Evolutionary conservation across 1,140 invertebrate species (phyloP), one percentile per base, ranked within the genome.

Genomic region (Diachasma alloeum): DNA sequence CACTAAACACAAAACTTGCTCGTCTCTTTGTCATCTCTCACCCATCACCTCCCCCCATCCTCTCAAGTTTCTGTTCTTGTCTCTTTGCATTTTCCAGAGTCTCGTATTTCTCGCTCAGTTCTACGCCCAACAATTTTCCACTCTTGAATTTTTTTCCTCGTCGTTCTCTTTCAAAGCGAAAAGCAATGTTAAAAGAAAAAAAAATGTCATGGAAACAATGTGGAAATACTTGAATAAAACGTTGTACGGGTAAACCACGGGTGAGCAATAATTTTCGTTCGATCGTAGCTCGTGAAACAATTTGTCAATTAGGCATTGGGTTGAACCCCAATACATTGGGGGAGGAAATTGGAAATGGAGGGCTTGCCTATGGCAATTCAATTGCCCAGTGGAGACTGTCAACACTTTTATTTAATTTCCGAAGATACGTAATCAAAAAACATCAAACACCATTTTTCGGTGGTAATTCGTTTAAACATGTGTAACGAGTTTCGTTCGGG

Each of bases 281-380:
- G n/a, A 56, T 56, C n/a, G 48, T 63, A 63, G 59, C 24, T 63
- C 24, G 59, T 68, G 31, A 68, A 68, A 68, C 66, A 68, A 68
- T 68, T 68, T 68, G 17, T 68, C 66, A 68, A 68, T 68, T 68
- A 68, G 15, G n/a, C n/a, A 36, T 6, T 36, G 36, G 31, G 36
- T 5, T n/a, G 11, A 10, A 17, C 11, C n/a, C 17, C 15, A 39
- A 13, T 26, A 39, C 31, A 68, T 39, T n/a, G 66, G 31, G 36
- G 26, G 59, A 68, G 66, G 66, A 68, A 68, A 68, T 68, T 68
- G 66, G 66, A 68, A 37, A 68, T 68, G 15, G 26, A 39, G 36
- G 66, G 31, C 9, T 68, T 39, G 66, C 66, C 66, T 39, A 17
- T 39, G 26, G 66, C 17, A 68, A 68, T 68, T 68, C 36, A 68